These are phyloP conservation scores for Andrena bucephala DNA, from an alignment of 2,888 invertebrate species.

Conservation along the genomic window DNA sequence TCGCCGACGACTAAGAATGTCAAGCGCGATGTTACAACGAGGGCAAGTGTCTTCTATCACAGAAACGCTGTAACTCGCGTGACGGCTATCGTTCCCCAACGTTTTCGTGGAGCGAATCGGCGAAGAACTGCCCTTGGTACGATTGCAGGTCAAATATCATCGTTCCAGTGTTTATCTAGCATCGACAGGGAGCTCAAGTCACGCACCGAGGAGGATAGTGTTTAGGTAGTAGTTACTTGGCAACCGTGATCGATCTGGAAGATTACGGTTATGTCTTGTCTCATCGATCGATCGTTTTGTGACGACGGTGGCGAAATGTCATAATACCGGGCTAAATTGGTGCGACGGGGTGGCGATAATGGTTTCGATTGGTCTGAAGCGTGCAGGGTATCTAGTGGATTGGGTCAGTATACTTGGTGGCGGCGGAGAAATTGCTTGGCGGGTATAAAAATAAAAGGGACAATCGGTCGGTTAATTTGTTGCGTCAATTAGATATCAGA, in stretches of 20 bases:
- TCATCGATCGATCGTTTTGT: constrained; percentile 59
- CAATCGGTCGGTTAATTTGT: background rate
- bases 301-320: constrained; percentile 39
- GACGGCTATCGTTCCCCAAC: background rate
- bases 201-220: constrained; percentile 52
- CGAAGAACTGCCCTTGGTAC: background rate
- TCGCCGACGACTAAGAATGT: background rate
- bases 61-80: background rate
- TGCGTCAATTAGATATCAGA: constrained; percentile 7
- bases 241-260: constrained; percentile 71
- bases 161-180: constrained; percentile 14
- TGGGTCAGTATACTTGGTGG: background rate
- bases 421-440: background rate
- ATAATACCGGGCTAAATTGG: constrained; percentile 31
- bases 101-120: background rate
- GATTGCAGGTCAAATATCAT: constrained; percentile 17
- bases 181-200: constrained; percentile 4
- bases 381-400: background rate
- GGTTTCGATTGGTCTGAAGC: constrained; percentile 2
- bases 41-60: background rate
- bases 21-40: background rate
- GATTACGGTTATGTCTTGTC: constrained; percentile 48
- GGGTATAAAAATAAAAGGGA: constrained; percentile 2
- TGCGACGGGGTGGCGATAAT: constrained; percentile 19
- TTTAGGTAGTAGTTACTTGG: constrained; percentile 76